Conservation (phyloP, 2,113 vertebrate genomes). For the Pteruthius melanotis region DNA sequence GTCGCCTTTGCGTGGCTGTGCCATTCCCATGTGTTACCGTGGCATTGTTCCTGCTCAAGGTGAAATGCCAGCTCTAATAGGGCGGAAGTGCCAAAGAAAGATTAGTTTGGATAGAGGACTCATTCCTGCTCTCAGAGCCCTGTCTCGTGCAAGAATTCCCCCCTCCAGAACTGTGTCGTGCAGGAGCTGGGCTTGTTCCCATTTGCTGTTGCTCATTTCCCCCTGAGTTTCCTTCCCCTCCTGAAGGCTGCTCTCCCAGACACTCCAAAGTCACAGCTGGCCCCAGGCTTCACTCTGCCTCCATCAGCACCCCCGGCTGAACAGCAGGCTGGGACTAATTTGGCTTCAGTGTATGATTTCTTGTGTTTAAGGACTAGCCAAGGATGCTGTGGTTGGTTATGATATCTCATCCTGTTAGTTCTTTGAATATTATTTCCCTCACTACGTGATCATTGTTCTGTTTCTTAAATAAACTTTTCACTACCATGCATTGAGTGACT, state of each 20-base stretch:
- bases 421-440: background rate
- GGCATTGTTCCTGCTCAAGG: background rate
- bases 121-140: background rate
- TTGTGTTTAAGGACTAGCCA: background rate
- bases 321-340: rapidly evolving
- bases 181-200: background rate
- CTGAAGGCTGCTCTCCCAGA: background rate
- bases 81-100: background rate
- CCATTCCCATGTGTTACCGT: background rate
- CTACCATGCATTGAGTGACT: background rate
- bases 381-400: background rate
- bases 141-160: background rate
- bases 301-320: background rate
- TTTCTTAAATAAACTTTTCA: background rate
- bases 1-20: background rate
- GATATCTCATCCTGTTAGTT: background rate
- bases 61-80: background rate
- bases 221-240: background rate
- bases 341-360: background rate
- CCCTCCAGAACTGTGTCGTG: background rate
- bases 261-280: background rate
- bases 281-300: background rate
- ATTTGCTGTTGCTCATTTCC: background rate
- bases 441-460: background rate
- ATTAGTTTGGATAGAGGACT: background rate